Evolutionary conservation across 2,797 vertebrate species (phyloP).

Genomic region (Naso thynnoides): DNA sequence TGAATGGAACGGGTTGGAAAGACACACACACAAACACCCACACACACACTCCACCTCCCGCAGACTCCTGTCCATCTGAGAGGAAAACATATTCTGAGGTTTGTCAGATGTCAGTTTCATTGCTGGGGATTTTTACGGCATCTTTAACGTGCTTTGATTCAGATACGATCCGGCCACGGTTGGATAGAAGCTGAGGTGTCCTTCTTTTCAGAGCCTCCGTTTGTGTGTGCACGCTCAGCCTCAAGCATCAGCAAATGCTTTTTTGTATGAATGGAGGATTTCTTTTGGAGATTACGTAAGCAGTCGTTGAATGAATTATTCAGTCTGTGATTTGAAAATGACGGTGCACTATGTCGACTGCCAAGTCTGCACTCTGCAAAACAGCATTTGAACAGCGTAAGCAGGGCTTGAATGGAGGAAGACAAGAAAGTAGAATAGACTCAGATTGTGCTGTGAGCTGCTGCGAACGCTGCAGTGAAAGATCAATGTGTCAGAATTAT

Average conservation of each 20-base stretch:
- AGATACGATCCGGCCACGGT: conserved; percentile 7
- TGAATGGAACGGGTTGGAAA: conserved; percentile 43
- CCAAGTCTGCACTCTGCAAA: conserved; percentile 31
- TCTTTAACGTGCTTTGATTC: conserved; percentile 31
- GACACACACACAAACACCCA: conserved; percentile 2
- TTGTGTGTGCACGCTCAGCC: background rate
- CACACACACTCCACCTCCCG: background rate
- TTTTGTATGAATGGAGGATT: conserved; percentile 59
- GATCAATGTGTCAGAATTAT: background rate
- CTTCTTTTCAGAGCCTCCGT: background rate
- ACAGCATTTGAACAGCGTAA: background rate
- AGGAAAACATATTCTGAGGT: conserved; percentile 37
- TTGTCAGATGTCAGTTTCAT: conserved; percentile 46
- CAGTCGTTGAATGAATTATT: conserved; percentile 63
- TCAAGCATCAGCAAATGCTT: conserved; percentile 21
- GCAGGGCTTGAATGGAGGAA: background rate
- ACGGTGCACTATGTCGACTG: background rate
- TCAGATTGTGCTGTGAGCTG: background rate
- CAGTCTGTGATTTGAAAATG: conserved; percentile 36
- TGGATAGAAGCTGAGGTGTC: conserved; percentile 9
- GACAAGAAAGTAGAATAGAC: background rate
- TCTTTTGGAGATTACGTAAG: conserved; percentile 60
- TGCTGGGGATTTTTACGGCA: conserved; percentile 50
- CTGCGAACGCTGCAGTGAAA: background rate
- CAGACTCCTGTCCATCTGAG: conserved; percentile 27